These are phyloP conservation scores for Pluvialis apricaria DNA, from an alignment of 2,113 vertebrate species.

Conservation along the genomic window DNA sequence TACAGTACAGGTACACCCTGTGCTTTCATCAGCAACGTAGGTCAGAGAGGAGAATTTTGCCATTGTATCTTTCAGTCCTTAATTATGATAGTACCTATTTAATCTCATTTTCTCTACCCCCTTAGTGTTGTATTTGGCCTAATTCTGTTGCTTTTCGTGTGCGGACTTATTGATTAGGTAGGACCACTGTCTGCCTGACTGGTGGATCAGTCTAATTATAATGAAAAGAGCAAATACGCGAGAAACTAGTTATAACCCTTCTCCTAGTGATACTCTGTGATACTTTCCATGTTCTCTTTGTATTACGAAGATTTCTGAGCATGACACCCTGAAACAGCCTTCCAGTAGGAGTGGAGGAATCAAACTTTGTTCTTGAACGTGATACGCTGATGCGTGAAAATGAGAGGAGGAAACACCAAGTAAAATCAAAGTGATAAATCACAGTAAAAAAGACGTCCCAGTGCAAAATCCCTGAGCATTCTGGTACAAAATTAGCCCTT, in stretches of 20 bases:
- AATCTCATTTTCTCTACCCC: background rate
- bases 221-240: background rate
- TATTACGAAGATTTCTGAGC: background rate
- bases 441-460: background rate
- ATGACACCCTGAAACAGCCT: background rate
- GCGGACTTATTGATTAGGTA: background rate
- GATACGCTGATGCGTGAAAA: background rate
- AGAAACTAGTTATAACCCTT: background rate
- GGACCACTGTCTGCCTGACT: background rate
- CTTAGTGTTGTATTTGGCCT: background rate
- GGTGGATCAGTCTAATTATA: background rate
- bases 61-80: background rate
- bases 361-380: background rate
- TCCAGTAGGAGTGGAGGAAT: background rate
- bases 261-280: background rate
- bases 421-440: background rate
- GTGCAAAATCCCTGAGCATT: background rate
- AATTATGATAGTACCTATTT: background rate
- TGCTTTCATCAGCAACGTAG: background rate
- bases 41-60: background rate
- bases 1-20: background rate
- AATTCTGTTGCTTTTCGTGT: background rate
- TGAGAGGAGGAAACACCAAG: background rate
- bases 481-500: background rate
- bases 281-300: background rate